phyloP scores from a whole-genome alignment of 2,113 vertebrate species.

The Prolemur simus region DNA sequence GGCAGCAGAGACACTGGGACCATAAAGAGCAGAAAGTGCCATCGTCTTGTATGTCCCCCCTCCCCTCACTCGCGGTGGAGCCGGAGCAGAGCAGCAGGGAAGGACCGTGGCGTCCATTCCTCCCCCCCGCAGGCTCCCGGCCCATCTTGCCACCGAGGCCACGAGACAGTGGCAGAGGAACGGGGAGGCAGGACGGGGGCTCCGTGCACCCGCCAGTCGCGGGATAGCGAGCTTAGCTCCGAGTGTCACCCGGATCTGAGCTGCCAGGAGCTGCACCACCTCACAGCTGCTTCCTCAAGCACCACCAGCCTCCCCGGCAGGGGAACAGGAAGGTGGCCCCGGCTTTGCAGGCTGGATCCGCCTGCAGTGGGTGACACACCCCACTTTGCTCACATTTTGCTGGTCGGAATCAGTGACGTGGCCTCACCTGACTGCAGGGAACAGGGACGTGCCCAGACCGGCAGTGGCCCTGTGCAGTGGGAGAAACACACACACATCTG shows the following conservation, averaged over 20 bases:
- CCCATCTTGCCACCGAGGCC: neutral
- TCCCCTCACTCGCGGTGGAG: neutral
- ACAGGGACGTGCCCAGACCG: neutral
- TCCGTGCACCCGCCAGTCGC: accelerated
- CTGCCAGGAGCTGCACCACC: accelerated
- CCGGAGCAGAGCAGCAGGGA: neutral
- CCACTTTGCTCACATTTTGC: neutral
- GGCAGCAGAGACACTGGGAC: neutral
- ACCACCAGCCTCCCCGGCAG: neutral
- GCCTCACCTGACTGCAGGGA: neutral
- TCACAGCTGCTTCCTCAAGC: neutral
- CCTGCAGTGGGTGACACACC: neutral
- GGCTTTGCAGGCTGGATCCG: neutral
- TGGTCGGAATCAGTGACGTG: too few relatives aligned
- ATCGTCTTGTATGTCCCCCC: neutral
- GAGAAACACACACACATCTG: neutral
- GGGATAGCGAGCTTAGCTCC: neutral
- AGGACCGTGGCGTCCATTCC: accelerated
- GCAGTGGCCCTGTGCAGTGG: too few relatives aligned
- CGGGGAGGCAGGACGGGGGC: accelerated
- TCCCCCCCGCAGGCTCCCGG: neutral
- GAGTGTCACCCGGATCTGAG: too few relatives aligned
- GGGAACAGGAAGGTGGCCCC: neutral
- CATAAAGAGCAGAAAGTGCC: neutral
- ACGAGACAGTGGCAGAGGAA: neutral